Base-by-base conservation (phyloP, 1,140 invertebrate species). In the Gonioctena quinquepunctata region DNA sequence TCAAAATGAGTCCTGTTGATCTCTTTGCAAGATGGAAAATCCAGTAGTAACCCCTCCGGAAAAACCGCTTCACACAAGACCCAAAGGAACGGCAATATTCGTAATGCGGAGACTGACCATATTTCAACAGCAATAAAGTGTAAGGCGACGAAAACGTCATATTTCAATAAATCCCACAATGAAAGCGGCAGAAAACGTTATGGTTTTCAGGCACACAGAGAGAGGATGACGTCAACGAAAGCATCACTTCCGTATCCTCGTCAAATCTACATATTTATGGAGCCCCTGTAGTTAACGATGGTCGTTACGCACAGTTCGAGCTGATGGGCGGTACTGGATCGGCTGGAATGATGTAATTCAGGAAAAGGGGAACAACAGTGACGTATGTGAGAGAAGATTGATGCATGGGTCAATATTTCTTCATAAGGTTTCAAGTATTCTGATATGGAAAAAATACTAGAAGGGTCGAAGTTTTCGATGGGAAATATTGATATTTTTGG, bases 231-330 rank as follows among this genome's bases (percentile, higher is more conserved):
- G 56, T 22, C 56, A n/a, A 42, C 6, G 11, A 16, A 59, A 22
- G 8, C 16, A 25, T 25, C n/a, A 59, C 56, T 59, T 59, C 56
- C 56, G 56, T 25, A 22, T 59, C 56, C 56, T 22, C 56, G 21
- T 25, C 61, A 63, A 33, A 63, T 63, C 61, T 63, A 63, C 61
- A 63, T 63, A 63, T 63, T 63, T 63, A 63, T 63, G 61, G 61
- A 49, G 27, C 11, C 42, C 61, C 61, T 63, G 61, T 63, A 49
- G 61, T 63, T 63, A 63, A 63, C 61, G 33, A 33, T 63, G 61
- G 61, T 63, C 61, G 33, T 63, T 63, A 49, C 33, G 61, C 33
- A 63, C 61, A 63, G 61, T 33, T 19, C 25, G 2, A 50, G 22
- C 13, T 42, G 33, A n/a, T 42, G 0, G 2, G 16, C 11, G 33